Base-by-base conservation (phyloP, 35 echinoderm and acorn worm genomes). In the Patiria miniata region DNA sequence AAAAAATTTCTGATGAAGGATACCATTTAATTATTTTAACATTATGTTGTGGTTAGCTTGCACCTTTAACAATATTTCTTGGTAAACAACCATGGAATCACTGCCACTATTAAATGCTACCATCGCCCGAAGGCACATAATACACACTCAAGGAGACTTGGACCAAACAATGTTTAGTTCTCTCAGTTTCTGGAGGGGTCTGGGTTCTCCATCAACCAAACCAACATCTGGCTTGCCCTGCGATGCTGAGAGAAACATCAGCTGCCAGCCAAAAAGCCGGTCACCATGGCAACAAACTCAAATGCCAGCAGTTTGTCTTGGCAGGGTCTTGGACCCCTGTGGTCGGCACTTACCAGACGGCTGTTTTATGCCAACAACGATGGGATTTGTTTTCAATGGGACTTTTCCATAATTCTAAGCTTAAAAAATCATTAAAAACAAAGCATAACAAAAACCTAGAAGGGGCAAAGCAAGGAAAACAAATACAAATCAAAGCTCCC, bases 41-140 rank as follows among this genome's bases (percentile, higher is more conserved):
- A 47, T 12, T 47, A 12, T 47, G 4, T 47, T 47, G 42, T 47
- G 42, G 42, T 47, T 47, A 47, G 42, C 12, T 47, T 4, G 42
- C 42, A 73, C 65, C 65, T 73, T 73, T 73, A 73, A 73, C 42
- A 73, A 32, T 10, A 73, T 34, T 73, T 73, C 65, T 73, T 73
- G 65, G 61, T 34, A 69, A 69, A 69, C 42, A 47, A 47, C 42
- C 42, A 12, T 12, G 12, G 61, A 61, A 73, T 73, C 65, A 26
- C 2, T 73, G 7, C 2, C 26, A 32, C 65, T 73, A 73, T 73
- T 73, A 73, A 73, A 73, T 73, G 65, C 65, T 73, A 73, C 65
- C 65, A 73, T 34, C 21, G 21, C 65, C 21, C 34, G 65, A 29
- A 23, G 61, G 61, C 18, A 33, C 0, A 73, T 3, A 26, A 18